Evolutionary conservation across 1,140 invertebrate species (phyloP), one percentile per base, ranked within the genome.

Genomic region (Mactra quadrangularis): DNA sequence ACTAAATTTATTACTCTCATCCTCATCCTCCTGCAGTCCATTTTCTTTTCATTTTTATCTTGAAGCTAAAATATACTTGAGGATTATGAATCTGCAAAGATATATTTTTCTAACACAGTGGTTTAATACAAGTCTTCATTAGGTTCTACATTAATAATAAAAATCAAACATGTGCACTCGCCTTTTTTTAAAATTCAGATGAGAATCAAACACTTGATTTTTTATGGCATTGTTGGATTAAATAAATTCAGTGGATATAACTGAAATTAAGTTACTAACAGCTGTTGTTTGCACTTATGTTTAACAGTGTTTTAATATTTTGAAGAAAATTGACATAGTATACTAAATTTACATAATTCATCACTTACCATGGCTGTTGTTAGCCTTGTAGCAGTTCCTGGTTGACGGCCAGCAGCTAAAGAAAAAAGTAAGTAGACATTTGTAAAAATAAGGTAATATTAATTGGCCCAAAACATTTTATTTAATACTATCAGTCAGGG

Each of bases 341-440:
- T 31, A 22, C 1, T 57, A 25, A 79, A 29, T 35, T 55, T 50
- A 45, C 50, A 13, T 19, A 27, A 41, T 17, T 50, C 27, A 52
- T 33, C 29, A 60, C 74, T 87, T 88, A 91, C 91, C 92, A 92
- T 92, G 50, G 91, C 92, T 60, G 92, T 93, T 50, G 90, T 91
- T 17, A 93, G 87, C 70, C 92, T 84, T n/a, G 91, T 90, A 9
- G 92, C 92, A 13, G 92, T 92, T 0, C 92, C 92, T 55, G 90
- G 90, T 27, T 90, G 92, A 11, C 91, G 78, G 31, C 89, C 91
- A 38, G 83, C 79, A 41, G 87, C 88, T 90, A 71, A 6, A 75
- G 81, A 72, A 64, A 55, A 35, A 78, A 41, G 6, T 41, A 6
- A n/a, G n/a, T n/a, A n/a, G n/a, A n/a, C n/a, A n/a, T n/a, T n/a